These are phyloP conservation scores for Monomorium pharaonis DNA, from an alignment of 1,140 invertebrate species.

Conservation along the genomic window DNA sequence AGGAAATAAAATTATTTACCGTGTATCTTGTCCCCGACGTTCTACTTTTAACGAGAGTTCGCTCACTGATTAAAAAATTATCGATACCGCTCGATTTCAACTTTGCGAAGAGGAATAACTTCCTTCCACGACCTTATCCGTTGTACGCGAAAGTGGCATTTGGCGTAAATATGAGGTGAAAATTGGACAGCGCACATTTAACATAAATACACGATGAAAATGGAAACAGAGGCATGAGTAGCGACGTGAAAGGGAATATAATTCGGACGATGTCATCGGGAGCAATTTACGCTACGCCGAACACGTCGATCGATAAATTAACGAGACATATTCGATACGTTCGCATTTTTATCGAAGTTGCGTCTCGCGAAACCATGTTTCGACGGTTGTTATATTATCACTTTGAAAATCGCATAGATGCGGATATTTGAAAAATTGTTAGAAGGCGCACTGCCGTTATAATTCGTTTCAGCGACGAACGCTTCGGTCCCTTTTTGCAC, in stretches of 20 bases:
- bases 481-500: constrained; percentile 17
- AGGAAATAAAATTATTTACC: not conserved
- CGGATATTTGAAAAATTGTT: constrained; percentile 49
- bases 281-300: constrained; percentile 64
- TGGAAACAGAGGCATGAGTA: constrained; percentile 17
- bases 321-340: constrained; percentile 62
- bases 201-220: constrained; percentile 26
- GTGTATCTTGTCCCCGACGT: not conserved
- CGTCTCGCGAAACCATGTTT: constrained; percentile 38
- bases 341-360: constrained; percentile 36
- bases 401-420: constrained; percentile 43
- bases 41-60: not conserved
- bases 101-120: not conserved
- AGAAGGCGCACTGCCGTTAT: constrained; percentile 27
- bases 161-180: constrained; percentile 19
- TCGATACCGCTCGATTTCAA: not conserved
- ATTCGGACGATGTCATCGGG: constrained; percentile 50
- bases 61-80: not conserved
- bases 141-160: not conserved
- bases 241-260: constrained; percentile 33
- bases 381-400: constrained; percentile 53
- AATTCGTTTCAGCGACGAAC: constrained; percentile 41
- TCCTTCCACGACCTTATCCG: not conserved
- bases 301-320: constrained; percentile 73
- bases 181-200: not conserved